These are phyloP conservation scores for Pseudorasbora parva DNA, from an alignment of 2,113 vertebrate species.

Conservation along the genomic window DNA sequence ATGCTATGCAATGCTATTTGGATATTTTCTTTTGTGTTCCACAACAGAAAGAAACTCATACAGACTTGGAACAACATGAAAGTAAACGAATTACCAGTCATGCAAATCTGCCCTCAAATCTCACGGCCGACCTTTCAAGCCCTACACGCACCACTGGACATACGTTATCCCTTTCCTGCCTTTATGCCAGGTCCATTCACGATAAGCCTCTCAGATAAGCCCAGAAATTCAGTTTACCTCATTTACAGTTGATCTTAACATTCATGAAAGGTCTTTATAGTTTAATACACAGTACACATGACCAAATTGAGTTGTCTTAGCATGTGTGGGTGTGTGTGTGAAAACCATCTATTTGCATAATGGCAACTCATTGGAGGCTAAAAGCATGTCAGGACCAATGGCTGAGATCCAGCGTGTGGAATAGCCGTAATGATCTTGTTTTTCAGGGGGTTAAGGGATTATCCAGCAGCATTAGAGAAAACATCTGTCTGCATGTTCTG, in stretches of 20 bases:
- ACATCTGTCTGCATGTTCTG: slow-evolving; percentile 67
- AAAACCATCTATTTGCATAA: slow-evolving; percentile 63
- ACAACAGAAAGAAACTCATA: background rate
- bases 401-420: slow-evolving; percentile 66
- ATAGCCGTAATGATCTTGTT: slow-evolving; percentile 70
- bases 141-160: slow-evolving; percentile 15
- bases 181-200: slow-evolving; percentile 36
- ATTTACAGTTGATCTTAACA: background rate
- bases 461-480: slow-evolving; percentile 73
- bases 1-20: background rate
- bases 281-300: background rate
- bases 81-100: background rate
- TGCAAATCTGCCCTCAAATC: slow-evolving; percentile 21
- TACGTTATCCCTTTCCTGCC: slow-evolving; percentile 34
- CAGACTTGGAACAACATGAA: background rate
- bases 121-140: slow-evolving; percentile 46
- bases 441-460: slow-evolving; percentile 72
- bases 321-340: slow-evolving; percentile 32
- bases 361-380: slow-evolving; percentile 60
- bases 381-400: slow-evolving; percentile 66
- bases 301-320: background rate
- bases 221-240: slow-evolving; percentile 13
- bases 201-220: slow-evolving; percentile 34
- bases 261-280: background rate
- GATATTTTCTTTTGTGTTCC: background rate